Evolutionary conservation across 2,113 vertebrate species (phyloP), one percentile per base, ranked within the genome.

Genomic region (Abramis brama): DNA sequence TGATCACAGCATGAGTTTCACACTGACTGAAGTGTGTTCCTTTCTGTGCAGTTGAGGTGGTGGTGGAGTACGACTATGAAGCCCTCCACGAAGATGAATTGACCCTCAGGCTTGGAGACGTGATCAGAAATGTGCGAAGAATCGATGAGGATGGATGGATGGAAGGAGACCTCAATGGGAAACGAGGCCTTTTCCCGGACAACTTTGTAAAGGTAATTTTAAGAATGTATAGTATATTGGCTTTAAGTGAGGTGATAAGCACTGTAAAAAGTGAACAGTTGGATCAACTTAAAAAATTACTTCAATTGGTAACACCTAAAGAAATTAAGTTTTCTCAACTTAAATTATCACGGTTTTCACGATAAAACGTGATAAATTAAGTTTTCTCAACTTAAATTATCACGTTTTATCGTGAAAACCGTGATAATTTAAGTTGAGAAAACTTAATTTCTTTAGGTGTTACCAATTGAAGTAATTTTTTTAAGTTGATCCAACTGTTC

Each of bases 91-190:
- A 98, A 1, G 98, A 99, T 85, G 98, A 99, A 91, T 92, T 99
- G 91, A 97, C 96, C 0, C 96, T 99, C 84, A 94, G 94, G 83
- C 95, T 92, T 10, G 98, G 98, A 17, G 96, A 99, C 84, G 60
- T 98, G 91, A 98, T 99, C 94, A 97, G 90, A 92, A 97, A 98
- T 68, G 98, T 98, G 89, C 95, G 94, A 87, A 95, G 95, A 70
- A 94, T 97, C 4, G 96, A 97, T 85, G 97, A 99, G 90, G 98
- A 99, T 76, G 98, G 98, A 91, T 99, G 98, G 98, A 93, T 99
- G 90, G 97, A 98, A 91, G 98, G 98, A 50, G 97, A 99, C 23
- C 92, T 99, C 45, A 95, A 97, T 25, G 98, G 97, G 78, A 97
- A 83, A 83, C 94, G 96, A 84, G 98, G 98, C 43, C 94, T 99